Evolutionary conservation across 2,888 invertebrate species (phyloP).

Genomic region (Ormia ochracea): DNA sequence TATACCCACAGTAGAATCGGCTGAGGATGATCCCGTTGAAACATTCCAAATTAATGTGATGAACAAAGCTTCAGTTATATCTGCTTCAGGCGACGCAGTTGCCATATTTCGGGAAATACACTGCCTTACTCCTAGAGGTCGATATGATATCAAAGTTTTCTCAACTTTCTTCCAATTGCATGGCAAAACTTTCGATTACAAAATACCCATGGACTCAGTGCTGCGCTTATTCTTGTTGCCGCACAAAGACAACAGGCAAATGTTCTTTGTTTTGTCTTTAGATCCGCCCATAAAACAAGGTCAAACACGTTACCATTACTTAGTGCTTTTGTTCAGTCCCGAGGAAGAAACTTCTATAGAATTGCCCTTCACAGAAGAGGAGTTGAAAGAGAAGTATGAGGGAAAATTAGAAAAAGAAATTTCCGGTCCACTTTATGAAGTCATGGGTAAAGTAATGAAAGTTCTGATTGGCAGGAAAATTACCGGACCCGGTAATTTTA

Average conservation of each 20-base stretch:
- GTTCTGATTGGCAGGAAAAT: constrained; percentile 95
- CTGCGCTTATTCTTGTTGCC: constrained; percentile 95
- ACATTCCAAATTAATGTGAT: constrained; percentile 98
- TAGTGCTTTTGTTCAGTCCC: constrained; percentile 94
- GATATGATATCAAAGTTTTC: constrained; percentile 95
- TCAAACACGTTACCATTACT: constrained; percentile 97
- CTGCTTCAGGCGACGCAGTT: constrained; percentile 97
- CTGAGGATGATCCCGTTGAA: constrained; percentile 94
- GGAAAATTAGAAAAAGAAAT: constrained; percentile 93
- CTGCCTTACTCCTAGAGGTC: constrained; percentile 95
- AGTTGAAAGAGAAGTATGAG: constrained; percentile 94
- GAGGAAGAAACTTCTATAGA: constrained; percentile 96
- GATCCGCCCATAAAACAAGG: constrained; percentile 99
- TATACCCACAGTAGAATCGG: constrained; percentile 93
- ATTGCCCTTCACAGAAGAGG: constrained; percentile 93
- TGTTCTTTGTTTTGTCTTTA: constrained; percentile 97
- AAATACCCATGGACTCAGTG: constrained; percentile 98
- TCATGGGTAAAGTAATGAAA: constrained; percentile 97
- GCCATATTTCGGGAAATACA: constrained; percentile 97
- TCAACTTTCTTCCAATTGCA: constrained; percentile 93
- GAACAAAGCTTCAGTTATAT: constrained; percentile 98
- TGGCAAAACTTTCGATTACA: constrained; percentile 99
- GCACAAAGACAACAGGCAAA: constrained; percentile 97
- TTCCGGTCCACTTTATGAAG: constrained; percentile 95
- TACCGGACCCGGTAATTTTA: constrained; percentile 93